Evolutionary conservation across 2,797 vertebrate genomes (phyloP).

Genomic region (Onychomys leucogaster): DNA sequence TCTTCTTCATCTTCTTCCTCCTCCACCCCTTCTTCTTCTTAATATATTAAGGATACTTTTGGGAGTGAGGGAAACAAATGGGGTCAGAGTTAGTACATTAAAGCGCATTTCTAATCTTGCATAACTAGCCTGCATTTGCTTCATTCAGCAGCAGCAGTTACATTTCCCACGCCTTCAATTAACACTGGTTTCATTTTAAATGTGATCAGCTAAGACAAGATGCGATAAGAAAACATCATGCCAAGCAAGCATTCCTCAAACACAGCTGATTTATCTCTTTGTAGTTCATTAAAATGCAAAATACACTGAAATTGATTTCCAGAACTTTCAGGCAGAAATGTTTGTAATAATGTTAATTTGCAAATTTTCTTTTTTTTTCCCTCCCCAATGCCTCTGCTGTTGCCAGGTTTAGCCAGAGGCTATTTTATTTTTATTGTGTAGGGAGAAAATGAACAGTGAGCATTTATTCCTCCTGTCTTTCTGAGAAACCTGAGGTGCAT

Average conservation of each 20-base stretch:
- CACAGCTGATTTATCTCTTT: constrained; percentile 87
- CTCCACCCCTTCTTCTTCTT: background rate
- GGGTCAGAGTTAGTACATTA: constrained; percentile 54
- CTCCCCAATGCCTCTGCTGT: constrained; percentile 80
- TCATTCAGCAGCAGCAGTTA: constrained; percentile 85
- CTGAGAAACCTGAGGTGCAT: constrained; percentile 89
- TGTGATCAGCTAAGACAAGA: constrained; percentile 83
- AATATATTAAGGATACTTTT: constrained; percentile 49
- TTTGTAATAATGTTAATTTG: constrained; percentile 91
- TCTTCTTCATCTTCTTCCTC: no score
- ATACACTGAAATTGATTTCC: constrained; percentile 89
- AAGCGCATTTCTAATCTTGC: constrained; percentile 65
- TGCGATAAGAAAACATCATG: constrained; percentile 85
- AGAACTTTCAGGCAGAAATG: constrained; percentile 88
- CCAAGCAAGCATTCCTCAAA: constrained; percentile 84
- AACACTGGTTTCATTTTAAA: constrained; percentile 85
- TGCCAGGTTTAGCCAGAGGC: constrained; percentile 87
- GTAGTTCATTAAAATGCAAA: constrained; percentile 90
- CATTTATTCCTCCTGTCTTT: constrained; percentile 91
- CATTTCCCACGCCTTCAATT: constrained; percentile 86
- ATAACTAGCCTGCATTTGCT: constrained; percentile 79
- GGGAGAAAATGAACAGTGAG: constrained; percentile 90
- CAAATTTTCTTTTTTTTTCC: constrained; percentile 73
- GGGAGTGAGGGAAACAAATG: constrained; percentile 30
- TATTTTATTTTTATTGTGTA: constrained; percentile 92